A percentile compares a stretch with the other conserved stretches of the same genome.
Conservation (phyloP, 2,888 invertebrate species). For the Idaea straminata region DNA sequence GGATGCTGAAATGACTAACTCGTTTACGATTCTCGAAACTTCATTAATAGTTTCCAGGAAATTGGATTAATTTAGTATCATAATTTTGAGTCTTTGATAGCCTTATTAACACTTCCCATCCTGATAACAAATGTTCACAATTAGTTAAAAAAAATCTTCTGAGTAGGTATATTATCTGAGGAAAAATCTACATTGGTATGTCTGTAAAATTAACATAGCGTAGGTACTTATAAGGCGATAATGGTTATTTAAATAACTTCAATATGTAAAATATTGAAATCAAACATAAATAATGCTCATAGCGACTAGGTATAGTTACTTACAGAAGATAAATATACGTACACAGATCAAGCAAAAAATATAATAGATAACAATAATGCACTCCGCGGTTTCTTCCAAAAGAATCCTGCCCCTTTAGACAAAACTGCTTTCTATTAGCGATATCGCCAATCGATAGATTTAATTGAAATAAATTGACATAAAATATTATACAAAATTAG, state of each 20-base stretch:
- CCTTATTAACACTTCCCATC: not conserved
- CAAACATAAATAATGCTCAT: not conserved
- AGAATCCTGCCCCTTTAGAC: too few species aligned
- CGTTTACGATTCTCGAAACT: not conserved
- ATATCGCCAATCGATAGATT: too few species aligned
- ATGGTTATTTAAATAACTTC: not conserved
- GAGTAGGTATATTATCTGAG: not conserved
- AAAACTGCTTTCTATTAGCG: too few species aligned
- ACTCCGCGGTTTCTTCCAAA: too few species aligned
- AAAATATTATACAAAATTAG: too few species aligned
- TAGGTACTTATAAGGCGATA: not conserved
- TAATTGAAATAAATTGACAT: too few species aligned
- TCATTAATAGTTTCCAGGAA: not conserved
- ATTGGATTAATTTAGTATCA: not conserved
- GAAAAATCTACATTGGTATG: not conserved
- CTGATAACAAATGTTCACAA: not conserved
- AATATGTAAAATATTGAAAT: not conserved
- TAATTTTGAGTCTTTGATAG: not conserved
- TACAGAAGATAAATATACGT: not conserved
- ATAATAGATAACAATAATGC: too few species aligned
- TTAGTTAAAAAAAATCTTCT: not conserved
- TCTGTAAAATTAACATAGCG: too few species aligned
- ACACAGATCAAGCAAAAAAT: too few species aligned
- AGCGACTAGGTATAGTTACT: not conserved
- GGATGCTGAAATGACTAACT: conserved; percentile 12